Evolutionary conservation across 2,888 invertebrate genomes (phyloP), one percentile per base, ranked within the genome.

Genomic region (Nowickia ferox): DNA sequence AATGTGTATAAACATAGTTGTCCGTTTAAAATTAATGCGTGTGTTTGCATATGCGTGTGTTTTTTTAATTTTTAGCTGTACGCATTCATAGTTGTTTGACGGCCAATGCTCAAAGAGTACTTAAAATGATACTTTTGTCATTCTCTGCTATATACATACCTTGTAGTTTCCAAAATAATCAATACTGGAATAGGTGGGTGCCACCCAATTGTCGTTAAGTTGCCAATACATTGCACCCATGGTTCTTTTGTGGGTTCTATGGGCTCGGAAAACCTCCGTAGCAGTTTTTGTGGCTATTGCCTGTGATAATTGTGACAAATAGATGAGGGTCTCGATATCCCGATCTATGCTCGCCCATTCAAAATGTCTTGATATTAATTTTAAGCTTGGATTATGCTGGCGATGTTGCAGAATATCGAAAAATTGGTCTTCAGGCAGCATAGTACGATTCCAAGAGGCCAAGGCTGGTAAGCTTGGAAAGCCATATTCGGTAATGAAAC

Each of bases 151-250:
- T 8, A 2, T 13, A 15, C 42, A 53, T 69, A 89, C 90, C 88
- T 93, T 93, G 84, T 90, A 92, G 77, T 92, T 93, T 57, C 93
- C 93, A 88, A 90, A 90, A 76, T 89, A 92, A 87, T 97, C 97
- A 87, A 98, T 96, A 22, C 97, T 95, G 9, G 98, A 96, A 98
- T 99, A 99, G 0, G 98, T 96, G 0, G 99, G 98, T 0, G 97
- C 98, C 89, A 97, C 96, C 99, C 99, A 99, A 59, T 98, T 97
- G 91, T 99, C 99, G 92, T 99, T 99, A n/a, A 99, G 93, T 92
- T 99, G 99, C 99, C 99, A 99, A 92, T 98, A 99, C 61, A 99
- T 93, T 0, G 98, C 98, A 0, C 99, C 99, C 98, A 98, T 99
- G 0, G 98, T 99, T 51, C 88, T 86, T 38, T 90, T 87, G 9